Evolutionary conservation across 2,888 invertebrate genomes (phyloP).

Genomic region (Arrhopalites spinosus): DNA sequence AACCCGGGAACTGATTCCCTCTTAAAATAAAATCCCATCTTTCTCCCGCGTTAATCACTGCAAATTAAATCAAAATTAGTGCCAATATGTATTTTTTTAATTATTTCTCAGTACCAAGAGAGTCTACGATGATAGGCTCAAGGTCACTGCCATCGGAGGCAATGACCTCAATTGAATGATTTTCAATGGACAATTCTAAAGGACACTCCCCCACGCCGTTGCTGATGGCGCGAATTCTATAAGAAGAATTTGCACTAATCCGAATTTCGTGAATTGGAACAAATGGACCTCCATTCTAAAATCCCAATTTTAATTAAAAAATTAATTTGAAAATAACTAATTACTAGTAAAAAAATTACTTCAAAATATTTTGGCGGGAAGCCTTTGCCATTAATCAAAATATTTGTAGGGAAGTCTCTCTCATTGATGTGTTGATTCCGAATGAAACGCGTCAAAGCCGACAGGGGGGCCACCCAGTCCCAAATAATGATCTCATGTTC

Average conservation of each 20-base stretch:
- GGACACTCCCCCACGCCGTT: slow-evolving; percentile 88
- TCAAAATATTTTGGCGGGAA: slow-evolving; percentile 60
- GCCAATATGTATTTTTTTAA: no score
- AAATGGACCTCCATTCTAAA: slow-evolving; percentile 45
- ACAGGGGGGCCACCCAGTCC: slow-evolving; percentile 67
- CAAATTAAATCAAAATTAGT: no score
- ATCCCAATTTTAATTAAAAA: not conserved
- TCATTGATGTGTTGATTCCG: not conserved
- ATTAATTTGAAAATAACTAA: no score
- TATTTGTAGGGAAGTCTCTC: slow-evolving; percentile 59
- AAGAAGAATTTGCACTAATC: slow-evolving; percentile 66
- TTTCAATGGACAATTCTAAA: slow-evolving; percentile 79
- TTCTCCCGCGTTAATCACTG: slow-evolving; percentile 10
- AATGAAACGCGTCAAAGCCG: slow-evolving; percentile 74
- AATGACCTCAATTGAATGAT: slow-evolving; percentile 77
- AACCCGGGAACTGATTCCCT: not conserved
- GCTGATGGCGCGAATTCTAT: slow-evolving; percentile 81
- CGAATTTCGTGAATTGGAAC: slow-evolving; percentile 49
- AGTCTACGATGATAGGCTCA: slow-evolving; percentile 65
- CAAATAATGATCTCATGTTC: slow-evolving; percentile 75
- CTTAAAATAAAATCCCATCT: not conserved
- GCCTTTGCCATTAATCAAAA: slow-evolving; percentile 83
- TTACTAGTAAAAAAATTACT: slow-evolving; percentile 67
- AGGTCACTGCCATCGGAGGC: slow-evolving; percentile 80
- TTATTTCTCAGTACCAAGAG: slow-evolving; percentile 64